Base-by-base conservation (phyloP, 2,113 vertebrate species). In the Mastomys coucha region DNA sequence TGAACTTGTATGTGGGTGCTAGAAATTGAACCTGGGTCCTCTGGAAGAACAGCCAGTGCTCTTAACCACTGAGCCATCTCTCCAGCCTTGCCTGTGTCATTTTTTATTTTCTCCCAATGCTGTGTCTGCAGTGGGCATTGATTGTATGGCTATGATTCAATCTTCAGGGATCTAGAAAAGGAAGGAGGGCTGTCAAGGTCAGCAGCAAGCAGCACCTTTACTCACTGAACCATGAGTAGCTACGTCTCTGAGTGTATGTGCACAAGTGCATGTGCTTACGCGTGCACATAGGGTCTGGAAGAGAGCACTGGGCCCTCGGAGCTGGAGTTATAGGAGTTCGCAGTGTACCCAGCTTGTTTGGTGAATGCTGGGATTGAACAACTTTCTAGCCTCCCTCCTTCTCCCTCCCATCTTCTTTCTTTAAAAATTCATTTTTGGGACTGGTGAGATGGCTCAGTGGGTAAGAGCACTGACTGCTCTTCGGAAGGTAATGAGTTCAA, bases 221-320 rank as follows among this genome's bases (percentile, higher is more conserved):
- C 17, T 22, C 10, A 0, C 42, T 7, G 28, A 33, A 24, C 17
- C 63, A 19, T 11, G 26, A 0, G 1, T 20, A 10, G 28, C 60
- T 31, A 19, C 7, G 24, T 63, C 56, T 60, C 4, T 28, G 81
- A 58, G 7, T 42, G 56, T 17, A 14, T 4, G n/a, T 5, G 4
- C n/a, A 17, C 12, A 42, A 10, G 24, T 10, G 24, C 12, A 42
- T n/a, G 53, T 58, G 36, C 22, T 85, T 31, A 28, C 2, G 24
- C 3, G 17, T 42, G n/a, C 7, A 42, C 56, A 45, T 14, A 9
- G 60, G 11, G 26, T 11, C 58, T 67, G 60, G 24, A 28, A 42
- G 36, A 26, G 22, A 36, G 36, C 80, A 14, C n/a, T 16, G 7
- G 56, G 26, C n/a, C 81, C 22, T 63, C n/a, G 42, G 81, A 84